These are phyloP conservation scores for Tonatia bakeri DNA, from an alignment of 2,113 vertebrate genomes.

Conservation along the genomic window DNA sequence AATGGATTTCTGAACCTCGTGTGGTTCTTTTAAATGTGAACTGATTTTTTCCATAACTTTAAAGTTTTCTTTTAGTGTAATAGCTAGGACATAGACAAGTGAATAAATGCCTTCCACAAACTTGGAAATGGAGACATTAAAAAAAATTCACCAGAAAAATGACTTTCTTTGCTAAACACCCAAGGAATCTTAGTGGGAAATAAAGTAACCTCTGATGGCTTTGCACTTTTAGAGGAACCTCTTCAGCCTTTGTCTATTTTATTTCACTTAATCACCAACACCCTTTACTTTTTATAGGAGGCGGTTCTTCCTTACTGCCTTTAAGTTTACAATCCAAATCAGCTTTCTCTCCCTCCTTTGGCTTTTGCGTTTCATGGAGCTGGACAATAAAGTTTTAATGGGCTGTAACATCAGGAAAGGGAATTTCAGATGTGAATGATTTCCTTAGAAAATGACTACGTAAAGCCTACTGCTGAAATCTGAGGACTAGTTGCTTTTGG, in stretches of 20 bases:
- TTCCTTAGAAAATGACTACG: not conserved
- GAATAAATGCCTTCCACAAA: conserved; percentile 9
- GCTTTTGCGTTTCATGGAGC: not conserved
- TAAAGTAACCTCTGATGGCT: not conserved
- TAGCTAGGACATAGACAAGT: not conserved
- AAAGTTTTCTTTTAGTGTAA: not conserved
- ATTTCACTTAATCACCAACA: not conserved
- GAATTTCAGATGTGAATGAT: conserved; percentile 30
- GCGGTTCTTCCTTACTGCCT: not conserved
- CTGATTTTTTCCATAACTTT: not conserved
- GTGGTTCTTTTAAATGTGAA: not conserved
- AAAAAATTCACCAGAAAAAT: not conserved
- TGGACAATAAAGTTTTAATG: conserved; percentile 16
- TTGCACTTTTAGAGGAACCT: not conserved
- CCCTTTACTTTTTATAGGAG: not conserved
- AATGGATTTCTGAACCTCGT: not conserved
- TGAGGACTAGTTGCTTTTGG: not conserved
- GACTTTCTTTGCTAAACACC: not conserved
- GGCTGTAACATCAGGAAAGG: not conserved
- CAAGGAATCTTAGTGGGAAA: not conserved
- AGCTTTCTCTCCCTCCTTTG: not conserved
- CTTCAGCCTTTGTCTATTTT: not conserved
- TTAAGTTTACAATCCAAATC: not conserved
- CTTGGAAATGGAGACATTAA: not conserved
- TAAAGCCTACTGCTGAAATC: not conserved